Evolutionary conservation across 2,113 vertebrate genomes (phyloP).

Genomic region (Puma concolor): DNA sequence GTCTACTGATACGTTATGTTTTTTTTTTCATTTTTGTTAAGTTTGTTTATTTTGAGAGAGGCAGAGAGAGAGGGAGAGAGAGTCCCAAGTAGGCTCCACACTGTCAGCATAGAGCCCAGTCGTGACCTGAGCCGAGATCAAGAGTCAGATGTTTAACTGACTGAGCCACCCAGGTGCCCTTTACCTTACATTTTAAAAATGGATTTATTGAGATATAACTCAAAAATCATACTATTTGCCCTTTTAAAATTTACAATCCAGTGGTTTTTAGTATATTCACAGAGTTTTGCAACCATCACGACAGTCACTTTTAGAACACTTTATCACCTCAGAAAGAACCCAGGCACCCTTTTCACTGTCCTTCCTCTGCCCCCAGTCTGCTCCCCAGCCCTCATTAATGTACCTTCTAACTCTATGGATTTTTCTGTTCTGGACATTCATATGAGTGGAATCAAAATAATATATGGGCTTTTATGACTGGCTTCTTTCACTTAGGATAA

Average conservation of each 20-base stretch:
- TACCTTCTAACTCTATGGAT: not conserved
- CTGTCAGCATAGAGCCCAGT: too few species aligned
- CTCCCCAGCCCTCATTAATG: not conserved
- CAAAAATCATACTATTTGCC: not conserved
- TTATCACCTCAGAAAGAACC: not conserved
- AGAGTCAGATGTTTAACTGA: too few species aligned
- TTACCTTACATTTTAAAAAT: not conserved
- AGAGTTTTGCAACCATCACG: not conserved
- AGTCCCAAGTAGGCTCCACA: too few species aligned
- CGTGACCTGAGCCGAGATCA: too few species aligned
- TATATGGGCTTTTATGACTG: not conserved
- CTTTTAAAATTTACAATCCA: not conserved
- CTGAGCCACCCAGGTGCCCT: too few species aligned
- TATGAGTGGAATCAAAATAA: not conserved
- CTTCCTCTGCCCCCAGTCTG: not conserved
- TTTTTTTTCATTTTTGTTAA: not conserved
- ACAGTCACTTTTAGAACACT: not conserved
- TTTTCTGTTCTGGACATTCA: not conserved
- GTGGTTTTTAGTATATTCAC: not conserved
- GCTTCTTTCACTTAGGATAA: not conserved
- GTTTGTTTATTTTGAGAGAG: too few species aligned
- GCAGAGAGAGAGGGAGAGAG: too few species aligned
- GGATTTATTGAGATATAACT: not conserved
- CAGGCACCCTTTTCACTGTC: not conserved
- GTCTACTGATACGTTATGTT: not conserved